Percentiles rank a stretch among this genome's conserved stretches.
These are phyloP conservation scores for Ginglymostoma cirratum DNA, from an alignment of 2,113 vertebrate species.

Conservation along the genomic window DNA sequence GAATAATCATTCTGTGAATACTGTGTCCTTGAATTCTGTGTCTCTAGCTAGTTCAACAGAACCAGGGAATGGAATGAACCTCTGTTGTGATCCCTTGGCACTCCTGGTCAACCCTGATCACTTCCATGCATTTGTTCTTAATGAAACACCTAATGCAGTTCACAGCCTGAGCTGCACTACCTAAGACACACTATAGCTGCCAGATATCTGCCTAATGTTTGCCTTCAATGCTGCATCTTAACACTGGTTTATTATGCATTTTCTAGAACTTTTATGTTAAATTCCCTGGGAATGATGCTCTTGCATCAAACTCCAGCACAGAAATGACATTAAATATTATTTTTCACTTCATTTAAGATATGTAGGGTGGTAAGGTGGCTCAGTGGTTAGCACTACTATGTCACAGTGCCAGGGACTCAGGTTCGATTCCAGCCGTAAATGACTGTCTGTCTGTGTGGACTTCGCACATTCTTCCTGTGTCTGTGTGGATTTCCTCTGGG, in stretches of 20 bases:
- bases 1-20: background rate
- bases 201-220: background rate
- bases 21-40: background rate
- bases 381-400: too few species aligned
- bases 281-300: background rate
- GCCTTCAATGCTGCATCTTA: background rate
- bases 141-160: background rate
- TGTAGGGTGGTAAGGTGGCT: too few species aligned
- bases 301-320: background rate
- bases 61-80: background rate
- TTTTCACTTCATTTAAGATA: too few species aligned
- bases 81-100: background rate
- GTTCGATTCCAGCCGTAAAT: too few species aligned
- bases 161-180: background rate
- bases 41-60: background rate
- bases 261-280: background rate
- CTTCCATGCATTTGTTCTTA: background rate
- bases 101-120: background rate
- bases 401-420: too few species aligned
- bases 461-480: too few species aligned
- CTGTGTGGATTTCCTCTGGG: too few species aligned
- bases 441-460: too few species aligned
- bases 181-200: background rate
- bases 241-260: background rate
- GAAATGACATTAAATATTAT: background rate